Evolutionary conservation across 2,888 invertebrate species (phyloP).

Genomic region (Lycia hirtaria): DNA sequence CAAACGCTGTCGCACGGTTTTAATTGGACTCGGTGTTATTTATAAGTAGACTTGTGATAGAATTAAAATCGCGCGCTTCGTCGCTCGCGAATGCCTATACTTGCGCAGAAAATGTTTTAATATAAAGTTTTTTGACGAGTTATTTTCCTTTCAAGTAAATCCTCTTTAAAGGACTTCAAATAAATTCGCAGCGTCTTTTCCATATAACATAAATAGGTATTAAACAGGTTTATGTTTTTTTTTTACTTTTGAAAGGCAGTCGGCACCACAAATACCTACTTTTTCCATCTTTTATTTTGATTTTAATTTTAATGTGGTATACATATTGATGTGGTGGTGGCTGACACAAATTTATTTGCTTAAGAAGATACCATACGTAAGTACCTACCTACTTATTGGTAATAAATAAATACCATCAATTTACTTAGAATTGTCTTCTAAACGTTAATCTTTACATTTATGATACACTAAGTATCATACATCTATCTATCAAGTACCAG

Average conservation of each 20-base stretch:
- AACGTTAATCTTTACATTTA: too few species aligned
- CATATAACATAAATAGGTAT: slow-evolving; percentile 53
- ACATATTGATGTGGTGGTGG: too few species aligned
- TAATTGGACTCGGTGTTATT: slow-evolving; percentile 80
- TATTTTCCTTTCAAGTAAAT: slow-evolving; percentile 71
- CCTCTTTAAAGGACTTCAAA: slow-evolving; percentile 74
- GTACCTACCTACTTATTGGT: neutral
- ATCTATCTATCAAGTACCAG: too few species aligned
- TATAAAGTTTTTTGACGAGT: slow-evolving; percentile 74
- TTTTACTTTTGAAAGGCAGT: slow-evolving; percentile 17
- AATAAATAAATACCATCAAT: neutral
- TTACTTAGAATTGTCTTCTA: too few species aligned
- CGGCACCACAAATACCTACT: slow-evolving; percentile 3
- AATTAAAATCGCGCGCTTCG: slow-evolving; percentile 81
- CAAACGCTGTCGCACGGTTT: slow-evolving; percentile 80
- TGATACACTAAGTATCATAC: too few species aligned
- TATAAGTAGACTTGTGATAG: slow-evolving; percentile 81
- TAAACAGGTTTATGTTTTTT: slow-evolving; percentile 53
- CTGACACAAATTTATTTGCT: too few species aligned
- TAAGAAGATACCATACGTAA: too few species aligned
- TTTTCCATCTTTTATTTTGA: slow-evolving; percentile 7
- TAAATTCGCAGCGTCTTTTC: slow-evolving; percentile 65
- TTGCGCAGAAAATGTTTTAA: slow-evolving; percentile 68
- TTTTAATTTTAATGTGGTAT: slow-evolving; percentile 10
- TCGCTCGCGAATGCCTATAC: slow-evolving; percentile 70